Evolutionary conservation across 2,797 vertebrate species (phyloP).

Genomic region (Danionella dracula): DNA sequence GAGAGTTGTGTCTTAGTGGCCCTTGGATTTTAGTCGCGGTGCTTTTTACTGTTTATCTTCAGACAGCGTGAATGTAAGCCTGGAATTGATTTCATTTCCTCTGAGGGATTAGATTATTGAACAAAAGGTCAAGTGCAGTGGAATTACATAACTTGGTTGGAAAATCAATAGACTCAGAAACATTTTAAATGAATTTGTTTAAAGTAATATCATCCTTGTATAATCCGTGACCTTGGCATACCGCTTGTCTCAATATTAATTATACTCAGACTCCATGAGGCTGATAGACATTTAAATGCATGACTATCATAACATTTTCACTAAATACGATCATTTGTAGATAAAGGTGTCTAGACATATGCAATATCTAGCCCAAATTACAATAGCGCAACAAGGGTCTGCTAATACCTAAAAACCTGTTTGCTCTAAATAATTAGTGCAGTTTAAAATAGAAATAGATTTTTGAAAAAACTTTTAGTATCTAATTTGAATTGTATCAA

Average conservation of each 20-base stretch:
- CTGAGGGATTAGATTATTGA: constrained; percentile 28
- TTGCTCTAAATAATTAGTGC: too few relatives aligned
- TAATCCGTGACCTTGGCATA: constrained; percentile 8
- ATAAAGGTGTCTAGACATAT: background rate
- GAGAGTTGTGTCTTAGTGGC: background rate
- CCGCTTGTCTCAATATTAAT: background rate
- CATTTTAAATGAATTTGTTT: constrained; percentile 27
- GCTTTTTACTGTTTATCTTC: constrained; percentile 26
- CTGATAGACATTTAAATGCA: constrained; percentile 21
- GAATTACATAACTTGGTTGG: constrained; percentile 20
- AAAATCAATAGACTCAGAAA: constrained; percentile 35
- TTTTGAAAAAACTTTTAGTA: too few relatives aligned
- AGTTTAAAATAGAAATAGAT: too few relatives aligned
- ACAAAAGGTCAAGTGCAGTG: constrained; percentile 35
- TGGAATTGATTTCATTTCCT: constrained; percentile 36
- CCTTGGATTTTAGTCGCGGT: background rate
- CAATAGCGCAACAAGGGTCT: background rate
- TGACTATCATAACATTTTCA: constrained; percentile 20
- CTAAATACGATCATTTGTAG: constrained; percentile 3
- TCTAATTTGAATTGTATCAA: too few relatives aligned
- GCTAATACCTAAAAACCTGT: background rate
- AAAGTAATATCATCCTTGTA: constrained; percentile 20
- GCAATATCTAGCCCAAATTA: background rate
- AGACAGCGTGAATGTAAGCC: constrained; percentile 25
- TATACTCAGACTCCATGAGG: background rate